Evolutionary conservation across 1,140 invertebrate genomes (phyloP).

Genomic region (Bursaphelenchus mucronatus): DNA sequence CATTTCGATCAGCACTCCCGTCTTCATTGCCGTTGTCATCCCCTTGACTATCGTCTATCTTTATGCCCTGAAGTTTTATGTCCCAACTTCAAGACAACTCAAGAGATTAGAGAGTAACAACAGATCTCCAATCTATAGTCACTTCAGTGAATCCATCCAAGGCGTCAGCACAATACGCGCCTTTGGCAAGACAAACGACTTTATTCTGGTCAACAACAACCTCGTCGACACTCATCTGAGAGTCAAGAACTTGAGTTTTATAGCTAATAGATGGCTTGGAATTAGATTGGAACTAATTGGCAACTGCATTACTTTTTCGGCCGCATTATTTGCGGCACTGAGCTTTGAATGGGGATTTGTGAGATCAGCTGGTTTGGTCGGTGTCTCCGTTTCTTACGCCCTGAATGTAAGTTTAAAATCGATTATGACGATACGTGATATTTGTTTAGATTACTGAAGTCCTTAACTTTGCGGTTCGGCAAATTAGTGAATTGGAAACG

Average conservation of each 20-base stretch:
- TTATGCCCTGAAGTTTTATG: constrained; percentile 78
- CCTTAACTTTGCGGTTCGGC: constrained; percentile 71
- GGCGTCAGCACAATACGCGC: constrained; percentile 65
- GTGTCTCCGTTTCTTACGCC: constrained; percentile 61
- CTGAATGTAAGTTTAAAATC: constrained; percentile 56
- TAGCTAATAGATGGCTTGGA: constrained; percentile 63
- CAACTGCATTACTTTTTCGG: constrained; percentile 65
- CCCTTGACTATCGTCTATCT: constrained; percentile 66
- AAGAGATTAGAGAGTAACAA: constrained; percentile 91
- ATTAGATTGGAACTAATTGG: constrained; percentile 66
- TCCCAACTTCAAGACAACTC: constrained; percentile 83
- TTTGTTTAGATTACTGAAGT: constrained; percentile 18
- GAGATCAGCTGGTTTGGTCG: constrained; percentile 61
- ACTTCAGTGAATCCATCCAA: constrained; percentile 80
- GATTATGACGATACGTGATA: neutral
- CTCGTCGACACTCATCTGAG: constrained; percentile 63
- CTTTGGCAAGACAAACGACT: constrained; percentile 63
- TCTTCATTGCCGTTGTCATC: constrained; percentile 65
- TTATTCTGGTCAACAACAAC: constrained; percentile 63
- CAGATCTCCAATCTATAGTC: constrained; percentile 94
- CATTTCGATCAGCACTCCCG: constrained; percentile 65
- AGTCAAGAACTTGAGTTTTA: constrained; percentile 19
- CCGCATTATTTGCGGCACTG: constrained; percentile 64
- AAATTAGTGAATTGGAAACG: constrained; percentile 92
- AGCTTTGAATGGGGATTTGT: constrained; percentile 37